These are phyloP conservation scores for Sycophaga agraensis DNA, from an alignment of 1,140 invertebrate species.

Conservation along the genomic window DNA sequence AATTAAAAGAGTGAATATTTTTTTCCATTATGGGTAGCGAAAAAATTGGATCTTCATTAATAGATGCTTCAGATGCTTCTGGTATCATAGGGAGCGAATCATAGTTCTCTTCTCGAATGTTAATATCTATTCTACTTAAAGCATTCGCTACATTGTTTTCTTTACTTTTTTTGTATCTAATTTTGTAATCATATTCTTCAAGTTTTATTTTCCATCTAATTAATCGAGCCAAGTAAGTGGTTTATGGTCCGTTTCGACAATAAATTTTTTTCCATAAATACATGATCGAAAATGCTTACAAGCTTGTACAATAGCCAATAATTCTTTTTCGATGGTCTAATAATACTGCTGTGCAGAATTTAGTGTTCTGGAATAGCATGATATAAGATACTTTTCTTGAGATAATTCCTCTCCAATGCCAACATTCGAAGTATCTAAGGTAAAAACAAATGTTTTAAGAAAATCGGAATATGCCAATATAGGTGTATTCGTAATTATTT, in stretches of 20 bases:
- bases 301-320: constrained; percentile 45
- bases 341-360: constrained; percentile 45
- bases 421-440: no score
- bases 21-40: constrained; percentile 1
- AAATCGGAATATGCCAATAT: no score
- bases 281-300: constrained; percentile 51
- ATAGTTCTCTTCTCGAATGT: no score
- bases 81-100: no score
- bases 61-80: not conserved
- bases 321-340: constrained; percentile 43
- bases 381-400: no score
- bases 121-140: no score
- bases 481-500: no score
- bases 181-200: constrained; percentile 54
- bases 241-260: constrained; percentile 43
- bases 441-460: no score
- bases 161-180: constrained; percentile 44
- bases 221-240: constrained; percentile 54
- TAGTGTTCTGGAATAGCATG: constrained; percentile 17
- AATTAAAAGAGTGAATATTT: constrained; percentile 1
- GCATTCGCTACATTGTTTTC: no score
- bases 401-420: no score
- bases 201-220: constrained; percentile 52
- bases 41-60: not conserved
- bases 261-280: constrained; percentile 43